Conservation (phyloP, 2,113 vertebrate species). For the Hydrochoerus hydrochaeris region DNA sequence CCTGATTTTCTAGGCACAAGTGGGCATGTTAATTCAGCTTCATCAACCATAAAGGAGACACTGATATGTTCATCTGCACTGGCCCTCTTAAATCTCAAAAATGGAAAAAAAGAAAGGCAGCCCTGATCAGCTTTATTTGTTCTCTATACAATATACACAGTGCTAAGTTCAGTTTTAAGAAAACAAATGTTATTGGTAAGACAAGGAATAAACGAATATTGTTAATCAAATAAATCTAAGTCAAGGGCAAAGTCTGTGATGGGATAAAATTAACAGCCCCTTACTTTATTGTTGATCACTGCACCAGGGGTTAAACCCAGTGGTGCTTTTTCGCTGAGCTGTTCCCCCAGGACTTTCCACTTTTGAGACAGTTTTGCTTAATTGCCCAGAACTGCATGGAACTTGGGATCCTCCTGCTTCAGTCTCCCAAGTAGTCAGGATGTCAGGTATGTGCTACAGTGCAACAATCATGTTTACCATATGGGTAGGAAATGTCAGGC, state of each 20-base stretch:
- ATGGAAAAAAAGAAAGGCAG: background rate
- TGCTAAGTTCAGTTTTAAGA: background rate
- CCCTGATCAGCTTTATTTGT: background rate
- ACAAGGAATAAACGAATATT: background rate
- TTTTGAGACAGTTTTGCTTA: background rate
- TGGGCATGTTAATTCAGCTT: background rate
- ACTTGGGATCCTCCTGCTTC: background rate
- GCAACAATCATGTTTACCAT: background rate
- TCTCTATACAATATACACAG: background rate
- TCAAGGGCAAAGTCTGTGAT: background rate
- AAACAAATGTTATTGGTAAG: background rate
- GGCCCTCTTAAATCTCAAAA: conserved; percentile 18
- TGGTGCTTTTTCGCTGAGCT: background rate
- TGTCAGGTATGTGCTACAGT: background rate
- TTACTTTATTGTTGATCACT: background rate
- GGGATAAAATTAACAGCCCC: background rate
- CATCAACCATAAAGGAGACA: background rate
- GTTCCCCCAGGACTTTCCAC: background rate
- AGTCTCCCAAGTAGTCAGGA: background rate
- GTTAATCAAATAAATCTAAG: background rate
- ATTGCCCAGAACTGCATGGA: background rate
- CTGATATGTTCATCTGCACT: background rate
- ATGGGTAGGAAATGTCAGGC: background rate
- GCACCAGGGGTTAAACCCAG: background rate
- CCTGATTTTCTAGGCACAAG: background rate